A percentile compares a stretch with the other conserved stretches of the same genome.
These are phyloP conservation scores for Ornithoptera alexandrae DNA, from an alignment of 2,888 invertebrate species.

Conservation along the genomic window DNA sequence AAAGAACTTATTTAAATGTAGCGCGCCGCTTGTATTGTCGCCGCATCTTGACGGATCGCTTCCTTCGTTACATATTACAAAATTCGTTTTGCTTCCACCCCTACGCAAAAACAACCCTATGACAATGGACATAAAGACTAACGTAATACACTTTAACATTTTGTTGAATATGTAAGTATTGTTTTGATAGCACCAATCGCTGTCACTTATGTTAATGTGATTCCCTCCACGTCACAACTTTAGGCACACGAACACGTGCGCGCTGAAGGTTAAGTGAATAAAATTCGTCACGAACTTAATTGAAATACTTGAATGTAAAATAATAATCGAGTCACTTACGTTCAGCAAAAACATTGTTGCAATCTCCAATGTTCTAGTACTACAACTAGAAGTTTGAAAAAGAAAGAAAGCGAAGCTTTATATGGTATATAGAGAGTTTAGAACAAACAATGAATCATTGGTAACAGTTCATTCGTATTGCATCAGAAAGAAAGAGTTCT, in stretches of 20 bases:
- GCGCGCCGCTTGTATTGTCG: slow-evolving; percentile 26
- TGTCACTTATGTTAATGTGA: slow-evolving; percentile 31
- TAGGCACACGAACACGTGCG: slow-evolving; percentile 28
- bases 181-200: slow-evolving; percentile 31
- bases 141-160: background rate
- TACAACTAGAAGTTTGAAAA: too few species aligned
- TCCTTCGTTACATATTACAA: slow-evolving; percentile 28
- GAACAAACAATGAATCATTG: too few species aligned
- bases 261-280: slow-evolving; percentile 26
- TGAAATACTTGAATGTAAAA: slow-evolving; percentile 1
- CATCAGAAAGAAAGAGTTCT: too few species aligned
- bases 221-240: slow-evolving; percentile 30
- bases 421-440: too few species aligned
- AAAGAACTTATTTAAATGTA: slow-evolving; percentile 30
- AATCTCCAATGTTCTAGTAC: too few species aligned
- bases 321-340: background rate
- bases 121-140: background rate
- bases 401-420: too few species aligned
- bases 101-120: slow-evolving; percentile 2
- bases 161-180: slow-evolving; percentile 24
- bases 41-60: slow-evolving; percentile 30
- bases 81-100: background rate
- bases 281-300: slow-evolving; percentile 23
- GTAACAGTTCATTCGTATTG: too few species aligned
- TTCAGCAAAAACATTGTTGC: background rate